phyloP scores from a whole-genome alignment of 2,113 vertebrate species.

The Campylomormyrus tamandua region DNA sequence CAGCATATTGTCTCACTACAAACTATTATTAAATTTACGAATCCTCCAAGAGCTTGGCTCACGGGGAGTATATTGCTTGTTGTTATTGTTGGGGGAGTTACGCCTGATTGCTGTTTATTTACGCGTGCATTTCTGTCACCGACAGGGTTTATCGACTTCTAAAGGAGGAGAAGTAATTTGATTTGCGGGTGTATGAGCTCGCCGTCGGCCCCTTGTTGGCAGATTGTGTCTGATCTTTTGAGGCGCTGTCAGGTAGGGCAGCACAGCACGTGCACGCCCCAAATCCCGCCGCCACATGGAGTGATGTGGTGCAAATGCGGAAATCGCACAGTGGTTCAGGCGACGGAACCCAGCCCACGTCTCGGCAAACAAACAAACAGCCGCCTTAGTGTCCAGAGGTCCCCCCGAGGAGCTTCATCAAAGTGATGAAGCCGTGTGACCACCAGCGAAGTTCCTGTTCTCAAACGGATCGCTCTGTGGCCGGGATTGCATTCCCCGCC shows the following conservation, averaged over 20 bases:
- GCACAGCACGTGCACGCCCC: not conserved
- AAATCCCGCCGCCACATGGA: not conserved
- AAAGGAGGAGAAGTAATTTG: slow-evolving; percentile 10
- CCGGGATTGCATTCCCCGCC: not conserved
- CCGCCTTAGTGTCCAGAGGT: not conserved
- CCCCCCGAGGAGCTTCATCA: not conserved
- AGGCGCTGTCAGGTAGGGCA: slow-evolving; percentile 5
- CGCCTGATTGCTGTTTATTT: slow-evolving; percentile 22
- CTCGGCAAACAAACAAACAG: not conserved
- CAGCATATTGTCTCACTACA: slow-evolving; percentile 20
- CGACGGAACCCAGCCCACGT: not conserved
- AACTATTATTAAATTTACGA: slow-evolving; percentile 12
- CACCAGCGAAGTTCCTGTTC: not conserved
- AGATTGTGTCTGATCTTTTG: slow-evolving; percentile 5
- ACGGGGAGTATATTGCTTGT: slow-evolving; percentile 2
- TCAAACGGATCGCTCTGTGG: not conserved
- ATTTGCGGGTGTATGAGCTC: not conserved
- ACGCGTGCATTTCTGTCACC: not conserved
- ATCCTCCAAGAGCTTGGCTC: slow-evolving; percentile 10
- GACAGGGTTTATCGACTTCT: slow-evolving; percentile 12
- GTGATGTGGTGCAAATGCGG: not conserved
- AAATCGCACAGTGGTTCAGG: not conserved
- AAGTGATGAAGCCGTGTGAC: not conserved
- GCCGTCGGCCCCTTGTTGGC: not conserved
- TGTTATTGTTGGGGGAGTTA: slow-evolving; percentile 17